Evolutionary conservation across 2,888 invertebrate species (phyloP).

Genomic region (Pinctada fucata): DNA sequence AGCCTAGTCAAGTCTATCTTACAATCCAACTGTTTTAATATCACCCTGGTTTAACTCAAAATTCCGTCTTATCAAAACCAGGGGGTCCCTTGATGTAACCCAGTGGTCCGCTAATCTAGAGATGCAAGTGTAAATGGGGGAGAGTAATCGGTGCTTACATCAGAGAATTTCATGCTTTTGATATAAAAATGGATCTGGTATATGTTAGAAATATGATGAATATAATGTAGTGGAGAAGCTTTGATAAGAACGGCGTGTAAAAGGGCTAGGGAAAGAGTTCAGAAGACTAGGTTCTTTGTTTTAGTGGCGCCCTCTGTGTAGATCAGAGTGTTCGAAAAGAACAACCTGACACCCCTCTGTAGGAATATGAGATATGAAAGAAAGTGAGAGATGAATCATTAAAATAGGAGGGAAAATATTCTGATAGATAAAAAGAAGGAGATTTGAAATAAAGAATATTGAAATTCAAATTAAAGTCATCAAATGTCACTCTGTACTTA

Average conservation of each 20-base stretch:
- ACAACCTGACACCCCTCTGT: too few relatives aligned
- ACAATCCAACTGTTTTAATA: neutral
- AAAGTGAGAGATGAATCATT: too few relatives aligned
- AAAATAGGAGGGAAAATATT: too few relatives aligned
- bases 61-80: slow-evolving; percentile 1
- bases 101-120: neutral
- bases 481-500: too few relatives aligned
- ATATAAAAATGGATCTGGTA: neutral
- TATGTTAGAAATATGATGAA: slow-evolving; percentile 10
- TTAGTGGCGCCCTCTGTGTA: too few relatives aligned
- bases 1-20: neutral
- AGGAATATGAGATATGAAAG: too few relatives aligned
- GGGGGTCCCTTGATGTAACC: neutral
- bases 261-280: too few relatives aligned
- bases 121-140: neutral
- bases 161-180: neutral
- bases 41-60: slow-evolving; percentile 9
- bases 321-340: too few relatives aligned
- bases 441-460: too few relatives aligned
- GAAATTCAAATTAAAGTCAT: too few relatives aligned
- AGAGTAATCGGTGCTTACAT: neutral
- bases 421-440: too few relatives aligned
- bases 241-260: neutral
- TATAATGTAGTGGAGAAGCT: neutral
- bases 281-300: too few relatives aligned